Evolutionary conservation across 2,888 invertebrate species (phyloP), one percentile per base, ranked within the genome.

Genomic region (Platycheirus rosarum): DNA sequence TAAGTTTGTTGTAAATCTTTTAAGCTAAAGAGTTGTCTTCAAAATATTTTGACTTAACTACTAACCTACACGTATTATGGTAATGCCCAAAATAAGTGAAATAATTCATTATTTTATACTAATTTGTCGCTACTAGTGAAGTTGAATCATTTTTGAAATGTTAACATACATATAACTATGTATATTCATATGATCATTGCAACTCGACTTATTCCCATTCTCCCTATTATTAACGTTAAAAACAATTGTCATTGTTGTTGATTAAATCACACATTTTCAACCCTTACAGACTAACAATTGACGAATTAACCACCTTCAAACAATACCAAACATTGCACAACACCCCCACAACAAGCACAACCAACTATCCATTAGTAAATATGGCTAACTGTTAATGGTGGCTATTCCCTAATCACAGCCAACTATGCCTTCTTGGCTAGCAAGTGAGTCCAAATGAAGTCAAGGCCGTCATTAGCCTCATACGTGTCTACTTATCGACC

Each of bases 391-490:
- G 37, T 44, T 65, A 71, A 76, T 82, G 73, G 62, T 76, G 76
- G 48, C 65, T 76, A 23, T 69, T 71, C 82, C 82, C 77, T 82
- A 82, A 76, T 82, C 80, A 71, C 62, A 71, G 71, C 82, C 77
- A 77, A 73, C 55, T 66, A n/a, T n/a, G 49, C 71, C 77, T 82
- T 82, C 82, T 82, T 82, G 82, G 82, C 82, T 82, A 73, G 82
- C 71, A 63, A 77, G 77, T 77, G 68, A 68, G 76, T 82, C 71
- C 68, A 77, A 82, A 82, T 68, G 77, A 73, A 82, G 82, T 82
- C 82, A 82, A 82, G 82, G 77, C 51, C 82, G 77, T 49, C 82
- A 77, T 82, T 82, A 82, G 82, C 82, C 77, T 46, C 53, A 82
- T 82, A 82, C 82, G 82, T 82, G 82, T 69, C 75, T 75, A 48